A percentile compares a stretch with the other conserved stretches of the same genome.
Conservation (phyloP, 2,888 invertebrate species). For the Harpagoxenus sublaevis region DNA sequence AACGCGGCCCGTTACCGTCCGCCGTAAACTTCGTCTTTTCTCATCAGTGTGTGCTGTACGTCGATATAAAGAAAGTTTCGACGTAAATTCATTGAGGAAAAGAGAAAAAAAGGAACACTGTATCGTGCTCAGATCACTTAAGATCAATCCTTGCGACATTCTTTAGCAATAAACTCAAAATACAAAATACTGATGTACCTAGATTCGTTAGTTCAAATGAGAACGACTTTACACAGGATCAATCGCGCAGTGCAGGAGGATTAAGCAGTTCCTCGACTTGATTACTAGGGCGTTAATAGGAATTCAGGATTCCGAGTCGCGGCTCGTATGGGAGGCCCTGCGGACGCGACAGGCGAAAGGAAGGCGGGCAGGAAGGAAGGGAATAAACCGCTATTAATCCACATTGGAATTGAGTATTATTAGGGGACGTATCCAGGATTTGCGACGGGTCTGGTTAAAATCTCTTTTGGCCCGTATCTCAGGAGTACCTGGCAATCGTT, state of each 20-base stretch:
- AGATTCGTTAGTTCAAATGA: slow-evolving; percentile 36
- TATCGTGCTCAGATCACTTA: slow-evolving; percentile 15
- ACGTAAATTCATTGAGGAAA: slow-evolving; percentile 50
- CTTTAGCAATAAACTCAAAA: neutral
- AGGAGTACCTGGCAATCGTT: slow-evolving; percentile 83
- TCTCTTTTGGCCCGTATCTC: slow-evolving; percentile 83
- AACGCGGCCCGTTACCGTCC: slow-evolving; percentile 68
- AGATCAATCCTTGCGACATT: neutral
- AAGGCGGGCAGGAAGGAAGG: slow-evolving; percentile 64
- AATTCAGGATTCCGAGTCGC: slow-evolving; percentile 64
- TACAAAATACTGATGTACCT: neutral
- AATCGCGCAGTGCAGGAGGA: slow-evolving; percentile 58
- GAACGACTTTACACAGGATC: slow-evolving; percentile 25
- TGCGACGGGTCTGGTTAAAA: slow-evolving; percentile 84
- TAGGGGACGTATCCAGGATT: slow-evolving; percentile 85
- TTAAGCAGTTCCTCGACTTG: slow-evolving; percentile 77
- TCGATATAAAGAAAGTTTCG: slow-evolving; percentile 66
- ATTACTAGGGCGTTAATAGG: slow-evolving; percentile 79
- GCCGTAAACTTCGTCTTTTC: slow-evolving; percentile 71
- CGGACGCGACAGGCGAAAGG: slow-evolving; percentile 49
- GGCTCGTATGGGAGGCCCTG: slow-evolving; percentile 65
- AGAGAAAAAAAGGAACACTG: neutral
- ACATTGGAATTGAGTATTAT: slow-evolving; percentile 86
- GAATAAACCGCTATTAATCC: slow-evolving; percentile 86
- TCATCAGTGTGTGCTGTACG: slow-evolving; percentile 54